Conservation (phyloP, 2,797 vertebrate species). For the Streptopelia turtur region DNA sequence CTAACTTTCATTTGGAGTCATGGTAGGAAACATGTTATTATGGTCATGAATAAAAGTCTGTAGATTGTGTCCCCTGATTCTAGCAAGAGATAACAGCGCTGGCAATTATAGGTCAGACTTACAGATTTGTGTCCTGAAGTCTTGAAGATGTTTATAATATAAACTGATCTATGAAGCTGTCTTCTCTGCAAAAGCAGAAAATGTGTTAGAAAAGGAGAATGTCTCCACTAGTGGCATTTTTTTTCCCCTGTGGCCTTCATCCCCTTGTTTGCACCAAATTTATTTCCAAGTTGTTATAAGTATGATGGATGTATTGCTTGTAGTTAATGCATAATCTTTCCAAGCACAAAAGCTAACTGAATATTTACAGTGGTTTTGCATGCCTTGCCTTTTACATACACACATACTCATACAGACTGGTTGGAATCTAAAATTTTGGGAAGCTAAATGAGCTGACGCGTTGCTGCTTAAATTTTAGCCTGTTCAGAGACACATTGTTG, state of each 20-base stretch:
- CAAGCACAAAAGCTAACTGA: not conserved
- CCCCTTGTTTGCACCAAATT: not conserved
- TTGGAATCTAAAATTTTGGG: not conserved
- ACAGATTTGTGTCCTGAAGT: not conserved
- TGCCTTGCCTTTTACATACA: not conserved
- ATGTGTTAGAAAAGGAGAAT: not conserved
- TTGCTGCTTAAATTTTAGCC: not conserved
- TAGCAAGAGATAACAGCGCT: not conserved
- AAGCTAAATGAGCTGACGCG: not conserved
- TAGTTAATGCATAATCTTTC: not conserved
- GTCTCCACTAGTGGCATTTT: not conserved
- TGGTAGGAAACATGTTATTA: not conserved
- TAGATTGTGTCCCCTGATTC: not conserved
- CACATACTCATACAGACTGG: not conserved
- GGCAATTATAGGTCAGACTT: not conserved
- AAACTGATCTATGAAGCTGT: not conserved
- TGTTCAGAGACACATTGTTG: not conserved
- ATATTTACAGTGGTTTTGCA: not conserved
- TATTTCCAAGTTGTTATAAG: not conserved
- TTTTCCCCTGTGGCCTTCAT: accelerated
- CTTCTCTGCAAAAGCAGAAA: not conserved
- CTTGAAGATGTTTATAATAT: not conserved
- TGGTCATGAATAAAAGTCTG: not conserved
- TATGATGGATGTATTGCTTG: not conserved
- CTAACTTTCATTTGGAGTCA: not conserved